Base-by-base conservation (phyloP, 1,140 invertebrate genomes). In the Lordiphosa collinella region DNA sequence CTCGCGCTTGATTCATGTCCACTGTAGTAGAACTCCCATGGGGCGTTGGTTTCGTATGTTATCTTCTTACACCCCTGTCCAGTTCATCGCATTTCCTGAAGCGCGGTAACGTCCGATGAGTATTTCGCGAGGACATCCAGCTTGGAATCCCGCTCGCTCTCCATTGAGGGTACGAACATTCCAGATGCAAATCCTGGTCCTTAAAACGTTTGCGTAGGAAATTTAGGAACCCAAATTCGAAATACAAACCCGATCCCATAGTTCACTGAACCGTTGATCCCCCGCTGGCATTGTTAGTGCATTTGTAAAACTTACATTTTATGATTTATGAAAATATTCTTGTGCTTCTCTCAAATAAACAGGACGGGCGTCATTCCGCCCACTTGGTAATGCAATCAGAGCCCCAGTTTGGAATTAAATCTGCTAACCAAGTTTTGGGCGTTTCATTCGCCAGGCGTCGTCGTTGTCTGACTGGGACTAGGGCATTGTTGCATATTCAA, bases 401-500 rank as follows among this genome's bases (percentile, higher is more conserved):
- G 62, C 51, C 40, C 67, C 52, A 29, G 51, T 57, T 59, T 52
- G 59, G 56, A 80, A 82, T 82, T 82, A 72, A 82, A 76, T 82
- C 57, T 82, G 36, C 56, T 54, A 71, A 57, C 59, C 48, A 55
- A 68, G 69, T 64, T 76, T 67, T 44, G 5, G 46, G 37, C 16
- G 12, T 13, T 29, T n/a, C 11, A 22, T 0, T 13, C 34, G 18
- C 2, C 5, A 35, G 47, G 9, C 22, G 18, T 44, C 22, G 18
- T 44, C 22, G 41, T 44, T 44, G 41, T 31, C 46, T 48, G 47
- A 13, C 25, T 51, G 34, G 49, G 51, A 58, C 51, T 43, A 48
- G 48, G 60, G 50, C 57, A 63, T 53, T 75, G 78, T 76, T 82
- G 76, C 76, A 76, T 72, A 84, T 82, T 76, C 78, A 84, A 82